phyloP scores from a whole-genome alignment of 2,888 invertebrate species.

The Cacoxenus indagator region DNA sequence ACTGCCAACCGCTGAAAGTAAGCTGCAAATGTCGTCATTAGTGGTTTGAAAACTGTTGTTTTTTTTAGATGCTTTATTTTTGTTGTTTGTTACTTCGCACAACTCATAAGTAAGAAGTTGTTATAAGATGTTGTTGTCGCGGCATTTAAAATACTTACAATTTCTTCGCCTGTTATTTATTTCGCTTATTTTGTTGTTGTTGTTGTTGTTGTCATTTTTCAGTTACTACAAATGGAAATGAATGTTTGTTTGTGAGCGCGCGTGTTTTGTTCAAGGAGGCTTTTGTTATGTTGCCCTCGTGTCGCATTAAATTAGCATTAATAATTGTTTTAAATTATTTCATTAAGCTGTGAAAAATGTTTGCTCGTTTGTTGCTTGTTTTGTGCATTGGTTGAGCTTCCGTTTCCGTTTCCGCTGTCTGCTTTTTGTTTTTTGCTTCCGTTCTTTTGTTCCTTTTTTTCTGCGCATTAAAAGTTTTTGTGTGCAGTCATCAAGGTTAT shows the following conservation, averaged over 20 bases:
- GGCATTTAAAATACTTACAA: neutral
- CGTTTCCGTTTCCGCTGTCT: neutral
- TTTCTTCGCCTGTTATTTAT: neutral
- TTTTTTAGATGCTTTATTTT: neutral
- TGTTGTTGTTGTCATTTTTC: neutral
- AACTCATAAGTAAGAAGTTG: neutral
- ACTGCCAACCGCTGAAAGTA: neutral
- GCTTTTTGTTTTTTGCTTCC: neutral
- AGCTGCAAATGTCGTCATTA: slow-evolving; percentile 2
- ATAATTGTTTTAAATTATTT: slow-evolving; percentile 62
- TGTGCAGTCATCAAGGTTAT: neutral
- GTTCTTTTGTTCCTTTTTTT: slow-evolving; percentile 6
- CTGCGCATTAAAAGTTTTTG: neutral
- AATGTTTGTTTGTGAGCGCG: neutral
- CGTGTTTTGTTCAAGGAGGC: neutral
- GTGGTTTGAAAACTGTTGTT: neutral
- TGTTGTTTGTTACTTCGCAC: neutral
- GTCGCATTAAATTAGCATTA: slow-evolving; percentile 59
- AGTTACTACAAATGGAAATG: neutral
- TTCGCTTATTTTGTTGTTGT: neutral
- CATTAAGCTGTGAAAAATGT: slow-evolving; percentile 58
- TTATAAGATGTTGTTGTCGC: neutral
- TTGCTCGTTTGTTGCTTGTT: slow-evolving; percentile 30
- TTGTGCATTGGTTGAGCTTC: neutral
- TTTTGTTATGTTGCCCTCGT: slow-evolving; percentile 22